Percentiles rank a stretch among this genome's conserved stretches.
phyloP scores from a whole-genome alignment of 2,888 invertebrate species.

The Lochmaea crataegi region DNA sequence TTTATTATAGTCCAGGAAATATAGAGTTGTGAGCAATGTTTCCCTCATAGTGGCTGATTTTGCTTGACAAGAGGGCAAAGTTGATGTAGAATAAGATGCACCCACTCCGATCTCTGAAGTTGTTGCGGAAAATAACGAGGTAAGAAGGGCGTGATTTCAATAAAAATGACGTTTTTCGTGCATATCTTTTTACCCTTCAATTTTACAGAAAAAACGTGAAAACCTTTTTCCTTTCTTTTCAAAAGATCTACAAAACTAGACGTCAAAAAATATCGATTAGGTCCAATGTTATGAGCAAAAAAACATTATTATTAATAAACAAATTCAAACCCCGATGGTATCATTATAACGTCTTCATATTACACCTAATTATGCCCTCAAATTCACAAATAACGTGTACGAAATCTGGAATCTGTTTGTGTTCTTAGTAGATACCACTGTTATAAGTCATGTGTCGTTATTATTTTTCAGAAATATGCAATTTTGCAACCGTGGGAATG shows the following conservation, averaged over 20 bases:
- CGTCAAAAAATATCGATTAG: background rate
- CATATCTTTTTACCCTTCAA: background rate
- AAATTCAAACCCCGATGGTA: background rate
- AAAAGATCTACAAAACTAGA: background rate
- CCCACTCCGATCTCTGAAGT: background rate
- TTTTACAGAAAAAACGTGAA: background rate
- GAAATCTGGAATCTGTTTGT: too few relatives aligned
- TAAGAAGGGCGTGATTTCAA: background rate
- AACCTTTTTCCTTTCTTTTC: background rate
- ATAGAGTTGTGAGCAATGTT: too few relatives aligned
- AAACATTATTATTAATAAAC: background rate
- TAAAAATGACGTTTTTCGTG: background rate
- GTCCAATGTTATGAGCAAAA: background rate
- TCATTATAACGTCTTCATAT: background rate
- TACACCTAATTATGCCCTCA: too few relatives aligned
- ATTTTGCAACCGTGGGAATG: too few relatives aligned
- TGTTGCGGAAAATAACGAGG: background rate
- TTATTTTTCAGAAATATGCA: too few relatives aligned
- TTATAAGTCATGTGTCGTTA: too few relatives aligned
- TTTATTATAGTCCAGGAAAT: too few relatives aligned
- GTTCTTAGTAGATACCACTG: too few relatives aligned
- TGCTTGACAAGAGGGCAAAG: background rate
- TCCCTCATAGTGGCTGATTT: background rate
- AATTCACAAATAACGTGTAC: too few relatives aligned
- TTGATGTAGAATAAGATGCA: background rate